Percentiles rank a stretch among this genome's conserved stretches.
phyloP scores from a whole-genome alignment of 1,140 invertebrate species.

The Phymastichus coffea region DNA sequence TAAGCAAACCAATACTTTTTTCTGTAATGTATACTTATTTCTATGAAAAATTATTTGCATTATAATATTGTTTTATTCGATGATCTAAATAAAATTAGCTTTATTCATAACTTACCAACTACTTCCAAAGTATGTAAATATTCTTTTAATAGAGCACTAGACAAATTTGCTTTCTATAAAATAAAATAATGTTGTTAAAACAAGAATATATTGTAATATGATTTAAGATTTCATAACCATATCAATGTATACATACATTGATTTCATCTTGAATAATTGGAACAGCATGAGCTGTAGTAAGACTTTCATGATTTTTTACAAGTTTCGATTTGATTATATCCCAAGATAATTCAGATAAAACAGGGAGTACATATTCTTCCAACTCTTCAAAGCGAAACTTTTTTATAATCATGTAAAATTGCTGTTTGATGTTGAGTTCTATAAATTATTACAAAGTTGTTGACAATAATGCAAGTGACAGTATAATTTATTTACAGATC shows the following conservation, averaged over 20 bases:
- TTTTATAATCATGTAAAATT: constrained; percentile 31
- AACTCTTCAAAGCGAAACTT: constrained; percentile 47
- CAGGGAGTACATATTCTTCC: constrained; percentile 37
- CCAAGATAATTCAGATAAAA: constrained; percentile 46
- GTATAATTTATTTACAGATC: no score
- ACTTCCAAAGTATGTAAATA: constrained; percentile 36
- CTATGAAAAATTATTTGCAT: constrained; percentile 31
- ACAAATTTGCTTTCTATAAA: constrained; percentile 29
- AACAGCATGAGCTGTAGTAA: constrained; percentile 32
- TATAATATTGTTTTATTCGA: neutral
- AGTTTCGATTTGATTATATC: constrained; percentile 32
- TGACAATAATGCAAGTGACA: no score
- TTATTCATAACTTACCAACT: constrained; percentile 34
- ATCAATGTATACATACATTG: constrained; percentile 31
- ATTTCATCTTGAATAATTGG: constrained; percentile 33
- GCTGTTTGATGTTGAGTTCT: neutral
- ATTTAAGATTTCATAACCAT: neutral
- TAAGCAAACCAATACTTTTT: constrained; percentile 43
- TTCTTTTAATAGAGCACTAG: constrained; percentile 26
- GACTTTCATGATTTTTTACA: constrained; percentile 36
- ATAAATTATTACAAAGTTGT: no score
- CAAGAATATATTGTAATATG: constrained; percentile 4
- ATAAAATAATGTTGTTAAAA: constrained; percentile 6
- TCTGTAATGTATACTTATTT: constrained; percentile 42
- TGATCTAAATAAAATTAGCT: neutral